Conservation (phyloP, 2,888 invertebrate species). For the Cepaea hortensis region DNA sequence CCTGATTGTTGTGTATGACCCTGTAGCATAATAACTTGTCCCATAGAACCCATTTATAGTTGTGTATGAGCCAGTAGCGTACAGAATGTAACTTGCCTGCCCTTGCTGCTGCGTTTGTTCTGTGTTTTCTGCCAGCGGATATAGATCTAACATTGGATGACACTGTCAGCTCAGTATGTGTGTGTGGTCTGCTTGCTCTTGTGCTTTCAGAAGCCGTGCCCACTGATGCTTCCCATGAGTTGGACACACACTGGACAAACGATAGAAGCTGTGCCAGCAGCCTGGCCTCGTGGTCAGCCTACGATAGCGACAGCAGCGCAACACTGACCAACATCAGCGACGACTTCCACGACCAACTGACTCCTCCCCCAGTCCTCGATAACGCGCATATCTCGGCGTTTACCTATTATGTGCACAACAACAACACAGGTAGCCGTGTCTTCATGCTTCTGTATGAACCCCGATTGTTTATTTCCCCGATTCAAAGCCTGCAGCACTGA, state of each 20-base stretch:
- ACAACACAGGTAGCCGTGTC: constrained; percentile 23
- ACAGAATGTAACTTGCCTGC: no score
- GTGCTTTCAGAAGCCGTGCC: constrained; percentile 39
- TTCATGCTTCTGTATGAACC: background rate
- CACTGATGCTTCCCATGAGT: background rate
- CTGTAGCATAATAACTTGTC: no score
- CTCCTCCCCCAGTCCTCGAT: background rate
- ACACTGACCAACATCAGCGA: constrained; percentile 25
- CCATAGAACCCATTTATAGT: no score
- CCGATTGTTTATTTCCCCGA: background rate
- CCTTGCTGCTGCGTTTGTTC: no score
- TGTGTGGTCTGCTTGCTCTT: constrained; percentile 33
- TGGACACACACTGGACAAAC: background rate
- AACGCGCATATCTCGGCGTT: background rate
- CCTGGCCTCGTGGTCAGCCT: constrained; percentile 40
- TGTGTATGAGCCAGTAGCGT: no score
- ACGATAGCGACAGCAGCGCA: constrained; percentile 26
- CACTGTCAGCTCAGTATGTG: background rate
- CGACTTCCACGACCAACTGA: constrained; percentile 13
- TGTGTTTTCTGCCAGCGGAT: no score
- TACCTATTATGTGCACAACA: constrained; percentile 3
- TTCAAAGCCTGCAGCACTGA: background rate
- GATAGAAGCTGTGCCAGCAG: constrained; percentile 17
- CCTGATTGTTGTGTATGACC: no score
- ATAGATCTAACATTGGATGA: no score